Conservation (phyloP, 2,797 vertebrate genomes). For the Myiotriccus ornatus region DNA sequence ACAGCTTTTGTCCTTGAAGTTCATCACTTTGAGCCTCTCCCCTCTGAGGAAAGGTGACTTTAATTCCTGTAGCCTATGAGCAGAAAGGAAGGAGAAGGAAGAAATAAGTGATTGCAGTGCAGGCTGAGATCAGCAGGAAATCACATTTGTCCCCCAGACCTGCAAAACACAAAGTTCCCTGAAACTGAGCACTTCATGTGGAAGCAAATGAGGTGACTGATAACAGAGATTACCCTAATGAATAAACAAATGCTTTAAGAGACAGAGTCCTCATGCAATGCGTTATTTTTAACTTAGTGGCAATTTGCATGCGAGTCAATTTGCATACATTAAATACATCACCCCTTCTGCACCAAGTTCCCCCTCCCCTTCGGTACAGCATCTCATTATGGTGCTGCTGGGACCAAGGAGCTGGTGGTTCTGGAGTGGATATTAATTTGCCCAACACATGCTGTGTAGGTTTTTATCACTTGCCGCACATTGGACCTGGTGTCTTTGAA, state of each 20-base stretch:
- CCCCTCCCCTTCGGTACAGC: constrained; percentile 64
- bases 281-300: constrained; percentile 74
- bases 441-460: constrained; percentile 72
- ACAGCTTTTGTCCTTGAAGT: not conserved
- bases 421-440: constrained; percentile 78
- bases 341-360: constrained; percentile 51
- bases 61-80: not conserved
- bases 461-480: constrained; percentile 74
- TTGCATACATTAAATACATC: constrained; percentile 80
- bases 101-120: not conserved
- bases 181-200: constrained; percentile 52
- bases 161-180: constrained; percentile 38
- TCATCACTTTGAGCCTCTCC: not conserved
- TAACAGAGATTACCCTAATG: constrained; percentile 70
- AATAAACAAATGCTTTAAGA: constrained; percentile 73
- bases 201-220: constrained; percentile 48
- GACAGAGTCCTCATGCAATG: constrained; percentile 52
- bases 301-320: constrained; percentile 78
- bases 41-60: not conserved
- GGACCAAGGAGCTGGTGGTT: constrained; percentile 64
- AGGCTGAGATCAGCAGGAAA: not conserved
- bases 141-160: not conserved
- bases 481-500: constrained; percentile 77
- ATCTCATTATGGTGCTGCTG: constrained; percentile 75
- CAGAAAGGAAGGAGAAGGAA: not conserved